phyloP scores from a whole-genome alignment of 2,797 vertebrate species.

The Bradypodion pumilum region DNA sequence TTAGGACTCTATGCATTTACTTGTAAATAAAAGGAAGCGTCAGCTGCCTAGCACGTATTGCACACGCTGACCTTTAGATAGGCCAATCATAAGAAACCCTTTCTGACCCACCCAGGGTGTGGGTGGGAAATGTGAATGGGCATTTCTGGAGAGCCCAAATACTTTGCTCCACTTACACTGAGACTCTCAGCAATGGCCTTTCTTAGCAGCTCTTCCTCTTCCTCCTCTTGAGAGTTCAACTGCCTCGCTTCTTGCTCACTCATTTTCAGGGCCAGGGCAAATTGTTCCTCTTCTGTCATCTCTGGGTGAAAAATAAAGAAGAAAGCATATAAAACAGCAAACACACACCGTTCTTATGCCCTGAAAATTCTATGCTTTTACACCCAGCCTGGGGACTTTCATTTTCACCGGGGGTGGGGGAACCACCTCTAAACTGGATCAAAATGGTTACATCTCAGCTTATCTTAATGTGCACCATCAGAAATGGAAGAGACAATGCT shows the following conservation, averaged over 20 bases:
- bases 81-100: neutral
- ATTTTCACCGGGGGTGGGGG: neutral
- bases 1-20: neutral
- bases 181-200: constrained; percentile 92
- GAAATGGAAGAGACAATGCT: constrained; percentile 26
- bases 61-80: neutral
- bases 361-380: neutral
- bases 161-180: constrained; percentile 79
- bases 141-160: constrained; percentile 45
- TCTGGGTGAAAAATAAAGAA: constrained; percentile 72
- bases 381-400: neutral
- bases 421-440: neutral
- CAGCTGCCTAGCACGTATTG: neutral
- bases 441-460: constrained; percentile 40
- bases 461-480: constrained; percentile 22
- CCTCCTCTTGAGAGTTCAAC: constrained; percentile 78
- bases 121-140: constrained; percentile 29
- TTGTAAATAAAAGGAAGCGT: neutral
- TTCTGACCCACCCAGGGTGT: neutral
- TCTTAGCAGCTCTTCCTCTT: constrained; percentile 87
- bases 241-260: constrained; percentile 89
- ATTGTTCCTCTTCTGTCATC: constrained; percentile 95
- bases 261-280: constrained; percentile 89
- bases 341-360: neutral
- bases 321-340: constrained; percentile 13